These are phyloP conservation scores for Eulemur coronatus DNA, from an alignment of 2,797 vertebrate genomes.

Conservation along the genomic window DNA sequence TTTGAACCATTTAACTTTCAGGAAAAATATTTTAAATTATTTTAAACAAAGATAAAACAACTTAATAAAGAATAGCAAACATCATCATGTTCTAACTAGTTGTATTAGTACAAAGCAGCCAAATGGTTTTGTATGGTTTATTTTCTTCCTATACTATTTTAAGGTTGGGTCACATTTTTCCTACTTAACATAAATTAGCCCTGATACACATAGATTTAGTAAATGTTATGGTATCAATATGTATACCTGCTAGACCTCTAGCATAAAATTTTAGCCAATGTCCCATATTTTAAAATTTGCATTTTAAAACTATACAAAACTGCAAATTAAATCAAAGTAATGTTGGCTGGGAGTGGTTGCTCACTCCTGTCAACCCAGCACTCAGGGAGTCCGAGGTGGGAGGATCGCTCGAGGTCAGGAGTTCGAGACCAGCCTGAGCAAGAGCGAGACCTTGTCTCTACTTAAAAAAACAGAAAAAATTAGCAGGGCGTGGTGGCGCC, in stretches of 20 bases:
- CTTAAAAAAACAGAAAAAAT: background rate
- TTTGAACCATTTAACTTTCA: constrained; percentile 19
- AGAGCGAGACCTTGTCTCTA: background rate
- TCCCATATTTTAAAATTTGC: constrained; percentile 51
- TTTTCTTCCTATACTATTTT: constrained; percentile 57
- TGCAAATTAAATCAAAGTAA: constrained; percentile 67
- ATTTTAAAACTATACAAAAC: constrained; percentile 77
- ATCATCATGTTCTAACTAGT: constrained; percentile 49
- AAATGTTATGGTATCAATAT: background rate
- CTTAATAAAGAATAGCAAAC: constrained; percentile 67
- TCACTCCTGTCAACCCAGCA: background rate
- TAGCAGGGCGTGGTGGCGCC: no score
- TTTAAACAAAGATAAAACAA: constrained; percentile 54
- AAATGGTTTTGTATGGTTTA: constrained; percentile 76
- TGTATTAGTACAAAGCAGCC: background rate
- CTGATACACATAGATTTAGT: background rate
- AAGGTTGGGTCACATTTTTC: constrained; percentile 41
- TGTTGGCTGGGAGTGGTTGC: background rate
- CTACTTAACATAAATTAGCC: background rate
- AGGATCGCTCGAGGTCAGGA: background rate
- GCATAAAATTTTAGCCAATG: background rate
- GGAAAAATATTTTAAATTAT: constrained; percentile 54
- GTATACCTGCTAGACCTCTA: background rate
- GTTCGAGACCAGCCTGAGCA: background rate
- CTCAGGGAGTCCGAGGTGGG: background rate